Conservation (phyloP, 2,797 vertebrate genomes). For the Bradypodion ventrale region DNA sequence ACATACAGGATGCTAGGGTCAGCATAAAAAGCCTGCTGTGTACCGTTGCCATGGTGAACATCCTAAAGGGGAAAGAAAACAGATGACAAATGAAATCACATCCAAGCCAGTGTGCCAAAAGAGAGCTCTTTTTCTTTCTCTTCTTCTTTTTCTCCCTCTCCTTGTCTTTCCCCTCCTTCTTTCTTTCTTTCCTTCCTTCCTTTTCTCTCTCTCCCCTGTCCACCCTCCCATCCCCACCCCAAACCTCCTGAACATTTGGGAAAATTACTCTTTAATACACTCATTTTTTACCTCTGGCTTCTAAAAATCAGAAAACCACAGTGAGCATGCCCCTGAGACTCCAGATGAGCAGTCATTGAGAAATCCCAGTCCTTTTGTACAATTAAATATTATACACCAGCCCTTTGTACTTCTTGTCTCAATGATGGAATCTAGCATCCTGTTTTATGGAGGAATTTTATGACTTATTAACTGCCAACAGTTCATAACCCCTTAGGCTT, state of each 20-base stretch:
- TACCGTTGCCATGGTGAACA: slow-evolving; percentile 93
- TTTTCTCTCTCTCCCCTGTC: slow-evolving; percentile 69
- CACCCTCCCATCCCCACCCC: slow-evolving; percentile 61
- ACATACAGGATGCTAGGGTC: slow-evolving; percentile 93
- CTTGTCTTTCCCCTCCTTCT: slow-evolving; percentile 57
- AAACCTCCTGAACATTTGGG: slow-evolving; percentile 83
- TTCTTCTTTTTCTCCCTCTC: slow-evolving; percentile 56
- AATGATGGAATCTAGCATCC: slow-evolving; percentile 93
- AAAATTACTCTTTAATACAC: slow-evolving; percentile 92
- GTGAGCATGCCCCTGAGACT: slow-evolving; percentile 87
- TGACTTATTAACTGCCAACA: slow-evolving; percentile 99
- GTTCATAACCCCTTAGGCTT: slow-evolving; percentile 95
- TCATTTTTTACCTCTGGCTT: slow-evolving; percentile 88
- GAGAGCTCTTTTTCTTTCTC: slow-evolving; percentile 67
- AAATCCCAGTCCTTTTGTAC: slow-evolving; percentile 91
- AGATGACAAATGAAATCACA: slow-evolving; percentile 90
- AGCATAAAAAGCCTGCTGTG: slow-evolving; percentile 88
- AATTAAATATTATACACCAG: slow-evolving; percentile 91
- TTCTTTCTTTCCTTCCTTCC: slow-evolving; percentile 71
- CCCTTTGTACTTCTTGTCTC: slow-evolving; percentile 88
- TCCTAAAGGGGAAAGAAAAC: slow-evolving; percentile 91
- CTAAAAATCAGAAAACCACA: slow-evolving; percentile 91
- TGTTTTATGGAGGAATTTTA: slow-evolving; percentile 93
- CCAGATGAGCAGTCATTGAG: slow-evolving; percentile 87
- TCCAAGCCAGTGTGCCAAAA: slow-evolving; percentile 79